Percentiles rank a stretch among this genome's conserved stretches.
Conservation (phyloP, 2,113 vertebrate genomes). For the Parus major region DNA sequence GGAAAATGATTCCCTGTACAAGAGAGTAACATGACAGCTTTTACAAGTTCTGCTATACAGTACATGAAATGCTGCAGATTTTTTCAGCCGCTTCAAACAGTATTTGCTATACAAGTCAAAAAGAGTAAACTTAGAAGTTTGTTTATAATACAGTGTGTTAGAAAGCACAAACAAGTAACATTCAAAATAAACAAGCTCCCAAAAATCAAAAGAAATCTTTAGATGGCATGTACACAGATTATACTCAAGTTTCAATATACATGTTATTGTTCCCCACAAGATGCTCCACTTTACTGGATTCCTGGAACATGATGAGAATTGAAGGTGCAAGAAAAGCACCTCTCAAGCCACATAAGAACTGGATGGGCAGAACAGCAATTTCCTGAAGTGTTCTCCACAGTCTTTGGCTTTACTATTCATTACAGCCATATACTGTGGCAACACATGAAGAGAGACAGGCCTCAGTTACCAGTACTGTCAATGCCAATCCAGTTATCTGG, state of each 20-base stretch:
- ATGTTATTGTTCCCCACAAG: conserved; percentile 47
- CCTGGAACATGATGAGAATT: conserved; percentile 6
- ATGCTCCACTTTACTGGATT: conserved; percentile 11
- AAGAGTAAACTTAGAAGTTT: conserved; percentile 33
- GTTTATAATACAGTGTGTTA: conserved; percentile 67
- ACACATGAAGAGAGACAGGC: background rate
- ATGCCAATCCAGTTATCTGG: conserved; percentile 20
- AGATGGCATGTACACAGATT: conserved; percentile 53
- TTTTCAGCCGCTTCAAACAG: conserved; percentile 9
- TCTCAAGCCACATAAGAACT: background rate
- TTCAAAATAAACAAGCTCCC: conserved; percentile 57
- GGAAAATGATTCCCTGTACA: conserved; percentile 41
- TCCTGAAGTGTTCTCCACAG: background rate
- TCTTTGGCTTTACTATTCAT: conserved; percentile 2
- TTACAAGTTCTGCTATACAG: conserved; percentile 37
- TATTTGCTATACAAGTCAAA: conserved; percentile 44
- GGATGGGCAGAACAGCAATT: background rate
- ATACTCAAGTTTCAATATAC: conserved; percentile 58
- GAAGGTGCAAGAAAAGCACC: conserved; percentile 17
- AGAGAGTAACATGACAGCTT: conserved; percentile 36
- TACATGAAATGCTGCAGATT: conserved; percentile 18
- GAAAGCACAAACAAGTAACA: conserved; percentile 67
- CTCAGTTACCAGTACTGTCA: background rate
- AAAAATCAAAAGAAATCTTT: conserved; percentile 47
- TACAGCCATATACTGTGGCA: conserved; percentile 11